Evolutionary conservation across 1,140 invertebrate genomes (phyloP), one percentile per base, ranked within the genome.

Genomic region (Drosophila kanapiae): DNA sequence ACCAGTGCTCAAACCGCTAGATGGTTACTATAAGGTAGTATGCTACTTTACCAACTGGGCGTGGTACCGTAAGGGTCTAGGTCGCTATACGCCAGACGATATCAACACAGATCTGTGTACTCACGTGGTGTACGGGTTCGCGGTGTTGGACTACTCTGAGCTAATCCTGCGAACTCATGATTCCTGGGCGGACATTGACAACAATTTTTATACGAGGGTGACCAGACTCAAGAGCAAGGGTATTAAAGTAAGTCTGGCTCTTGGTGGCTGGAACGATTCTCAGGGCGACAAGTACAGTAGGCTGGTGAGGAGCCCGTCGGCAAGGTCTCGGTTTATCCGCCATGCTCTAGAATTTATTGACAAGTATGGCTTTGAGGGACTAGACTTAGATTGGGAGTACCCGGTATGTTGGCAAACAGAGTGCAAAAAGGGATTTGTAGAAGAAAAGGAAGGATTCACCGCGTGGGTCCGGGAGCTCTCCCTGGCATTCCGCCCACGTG

Each of bases 21-120:
- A 91, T 93, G 94, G 94, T n/a, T 93, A 94, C 49, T 96, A 94
- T 75, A 95, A 97, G 93, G 94, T 98, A 0, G 96, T 98, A 1
- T 98, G 97, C 81, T 98, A 98, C 91, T 98, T 98, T 87, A 98
- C 97, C 0, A 98, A 98, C 84, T 98, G 98, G 98, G 97, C 97
- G 1, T 98, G 97, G 96, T 98, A 98, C 78, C 94, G 97, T n/a
- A 95, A 95, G 71, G 97, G 97, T 0, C 80, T 94, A 14, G 97
- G 97, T 47, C 97, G 97, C 81, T 98, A 97, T 77, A 93, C 95
- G 2, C 97, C 97, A 1, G 96, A 97, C 86, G 95, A 98, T 76
- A 98, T 98, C 23, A 96, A 98, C 90, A 94, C 96, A 1, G 95
- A 95, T 40, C 94, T 99, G 0, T 99, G 98, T 85, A 98, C 98